Evolutionary conservation across 2,797 vertebrate species (phyloP).

Genomic region (Parauchenoglanis punctatus): DNA sequence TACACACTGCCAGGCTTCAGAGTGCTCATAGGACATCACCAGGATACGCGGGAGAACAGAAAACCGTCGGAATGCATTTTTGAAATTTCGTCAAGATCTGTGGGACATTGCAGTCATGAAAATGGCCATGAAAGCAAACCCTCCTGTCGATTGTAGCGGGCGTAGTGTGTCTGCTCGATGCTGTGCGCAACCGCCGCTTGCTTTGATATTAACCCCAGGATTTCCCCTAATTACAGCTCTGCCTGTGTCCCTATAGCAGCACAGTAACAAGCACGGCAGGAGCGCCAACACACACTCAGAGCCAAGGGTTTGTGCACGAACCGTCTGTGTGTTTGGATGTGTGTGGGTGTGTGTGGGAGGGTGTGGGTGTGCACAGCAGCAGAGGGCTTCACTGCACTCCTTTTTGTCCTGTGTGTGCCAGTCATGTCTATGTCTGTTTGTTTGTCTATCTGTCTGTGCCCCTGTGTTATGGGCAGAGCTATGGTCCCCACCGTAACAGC

Average conservation of each 20-base stretch:
- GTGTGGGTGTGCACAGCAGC: conserved; percentile 24
- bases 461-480: conserved; percentile 39
- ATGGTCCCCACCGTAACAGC: conserved; percentile 34
- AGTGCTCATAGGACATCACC: conserved; percentile 56
- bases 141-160: not conserved
- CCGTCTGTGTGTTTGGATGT: conserved; percentile 35
- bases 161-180: conserved; percentile 21
- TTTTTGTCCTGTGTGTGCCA: conserved; percentile 43
- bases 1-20: conserved; percentile 61
- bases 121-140: not conserved
- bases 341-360: conserved; percentile 20
- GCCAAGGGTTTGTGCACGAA: conserved; percentile 33
- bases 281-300: conserved; percentile 37
- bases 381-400: conserved; percentile 52
- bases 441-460: conserved; percentile 42
- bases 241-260: conserved; percentile 48
- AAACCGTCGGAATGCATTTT: conserved; percentile 1
- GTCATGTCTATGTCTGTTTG: conserved; percentile 45
- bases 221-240: conserved; percentile 57
- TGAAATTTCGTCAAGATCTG: not conserved
- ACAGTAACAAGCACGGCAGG: conserved; percentile 48
- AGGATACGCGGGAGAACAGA: conserved; percentile 4
- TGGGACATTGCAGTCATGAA: not conserved
- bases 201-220: conserved; percentile 58
- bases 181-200: conserved; percentile 39